Evolutionary conservation across 2,113 vertebrate genomes (phyloP), one percentile per base, ranked within the genome.

Genomic region (Herpetotheres cachinnans): DNA sequence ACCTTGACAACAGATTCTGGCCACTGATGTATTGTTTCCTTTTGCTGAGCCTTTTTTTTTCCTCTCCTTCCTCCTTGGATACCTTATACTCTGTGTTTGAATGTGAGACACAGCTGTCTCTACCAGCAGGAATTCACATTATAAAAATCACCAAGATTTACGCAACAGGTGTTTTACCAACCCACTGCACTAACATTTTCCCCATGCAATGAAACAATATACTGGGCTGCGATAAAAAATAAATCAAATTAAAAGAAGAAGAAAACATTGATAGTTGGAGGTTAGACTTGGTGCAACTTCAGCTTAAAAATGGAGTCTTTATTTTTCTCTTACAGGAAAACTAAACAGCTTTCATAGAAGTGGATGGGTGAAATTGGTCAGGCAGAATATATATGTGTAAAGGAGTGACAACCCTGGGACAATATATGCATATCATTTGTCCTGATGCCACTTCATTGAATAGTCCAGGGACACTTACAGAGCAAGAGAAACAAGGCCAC

Each of bases 61-160:
- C n/a, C 50, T 50, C 58, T 86, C 81, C 78, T 93, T 96, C 94
- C 88, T 93, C 77, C 79, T 93, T 21, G 7, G 89, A 97, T 89
- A 97, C 54, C 70, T 95, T 94, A 97, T 62, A 94, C 77, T 67
- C 79, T 40, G n/a, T 42, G 58, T 90, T 97, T 91, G 95, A 94
- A 95, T 93, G 93, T 42, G 61, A 94, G 88, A 80, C 87, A 86
- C 96, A 97, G 97, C 96, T 97, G 97, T 82, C 65, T 86, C 72
- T 86, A 87, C 91, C 95, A 95, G 92, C 82, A 96, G 96, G 93
- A 93, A 36, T 82, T 88, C 95, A 74, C 55, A 92, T 95, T 83
- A 89, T 93, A 95, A 96, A 97, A 96, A 82, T 74, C 93, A 95
- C 93, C 67, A 77, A 88, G 96, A 95, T 96, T 89, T 89, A 94